phyloP scores from a whole-genome alignment of 2,888 invertebrate genomes.

The Campoplex capitator region DNA sequence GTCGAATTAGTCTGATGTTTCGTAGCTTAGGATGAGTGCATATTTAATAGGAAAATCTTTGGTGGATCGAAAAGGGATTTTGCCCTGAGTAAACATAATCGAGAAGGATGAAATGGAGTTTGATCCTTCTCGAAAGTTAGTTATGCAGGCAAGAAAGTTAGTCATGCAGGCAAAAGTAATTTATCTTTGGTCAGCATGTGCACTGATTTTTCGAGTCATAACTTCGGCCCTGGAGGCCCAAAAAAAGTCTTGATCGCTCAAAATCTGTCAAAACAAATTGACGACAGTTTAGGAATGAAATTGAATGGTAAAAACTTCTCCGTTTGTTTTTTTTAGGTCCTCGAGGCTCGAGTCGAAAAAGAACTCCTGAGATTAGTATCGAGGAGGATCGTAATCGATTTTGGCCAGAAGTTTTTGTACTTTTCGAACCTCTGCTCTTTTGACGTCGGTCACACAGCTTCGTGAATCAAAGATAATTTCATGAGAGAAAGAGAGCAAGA shows the following conservation, averaged over 20 bases:
- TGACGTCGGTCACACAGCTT: not conserved
- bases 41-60: no score
- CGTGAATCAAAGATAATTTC: constrained; percentile 1
- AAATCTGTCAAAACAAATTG: not conserved
- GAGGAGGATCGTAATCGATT: not conserved
- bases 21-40: no score
- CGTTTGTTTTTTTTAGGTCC: not conserved
- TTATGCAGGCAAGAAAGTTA: no score
- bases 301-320: not conserved
- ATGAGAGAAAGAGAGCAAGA: not conserved
- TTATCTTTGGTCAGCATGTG: no score
- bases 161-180: no score
- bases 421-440: not conserved
- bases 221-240: not conserved
- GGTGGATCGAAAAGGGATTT: no score
- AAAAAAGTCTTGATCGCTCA: not conserved
- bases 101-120: no score
- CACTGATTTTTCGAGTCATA: no score
- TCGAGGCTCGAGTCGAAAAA: not conserved
- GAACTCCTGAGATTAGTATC: not conserved
- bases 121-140: no score
- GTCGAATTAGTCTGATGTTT: no score
- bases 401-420: not conserved
- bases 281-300: not conserved
- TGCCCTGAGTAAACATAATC: no score